Evolutionary conservation across 2,888 invertebrate species (phyloP), one percentile per base, ranked within the genome.

Genomic region (Drosophila pseudotakahashii): DNA sequence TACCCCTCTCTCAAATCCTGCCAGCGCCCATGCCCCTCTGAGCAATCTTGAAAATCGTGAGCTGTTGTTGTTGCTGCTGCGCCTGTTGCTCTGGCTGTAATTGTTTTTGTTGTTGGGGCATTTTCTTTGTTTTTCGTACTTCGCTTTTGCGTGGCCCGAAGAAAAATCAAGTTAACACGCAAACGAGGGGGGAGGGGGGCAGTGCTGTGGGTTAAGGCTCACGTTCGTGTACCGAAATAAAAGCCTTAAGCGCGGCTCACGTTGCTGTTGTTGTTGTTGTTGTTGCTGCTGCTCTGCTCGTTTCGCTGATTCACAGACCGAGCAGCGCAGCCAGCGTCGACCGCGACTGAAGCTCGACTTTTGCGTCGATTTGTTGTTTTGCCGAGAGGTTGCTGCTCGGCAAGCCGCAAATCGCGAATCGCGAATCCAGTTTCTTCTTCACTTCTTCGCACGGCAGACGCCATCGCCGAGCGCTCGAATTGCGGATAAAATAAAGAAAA

Each of bases 361-460:
- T 77, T 86, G 81, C 63, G 81, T 73, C 62, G 61, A 68, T 81
- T 68, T 86, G 87, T 59, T 59, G 58, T 41, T 55, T 59, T 59
- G 58, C 72, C 81, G 81, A 86, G 74, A 68, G 79, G 77, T 85
- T 73, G 83, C 83, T 82, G 83, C 77, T 78, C 84, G 77, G 82
- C 62, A 62, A 62, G 61, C 63, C 62, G 32, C 58, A 59, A 61
- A 70, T 63, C 70, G 73, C 75, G 75, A 86, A 66, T 75, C 75
- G 84, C 79, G 78, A 84, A 86, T 87, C 89, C 83, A 83, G 83
- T 83, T 83, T 83, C 86, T 85, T 88, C 87, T 88, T 88, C 84
- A 88, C 88, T 88, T 32, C 48, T 19, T 55, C 50, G 61, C 67
- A 58, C 58, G 58, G 59, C 68, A 60, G 64, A 70, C 67, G 47